These are phyloP conservation scores for Drosophila niveifrons DNA, from an alignment of 2,888 invertebrate species.

Conservation along the genomic window DNA sequence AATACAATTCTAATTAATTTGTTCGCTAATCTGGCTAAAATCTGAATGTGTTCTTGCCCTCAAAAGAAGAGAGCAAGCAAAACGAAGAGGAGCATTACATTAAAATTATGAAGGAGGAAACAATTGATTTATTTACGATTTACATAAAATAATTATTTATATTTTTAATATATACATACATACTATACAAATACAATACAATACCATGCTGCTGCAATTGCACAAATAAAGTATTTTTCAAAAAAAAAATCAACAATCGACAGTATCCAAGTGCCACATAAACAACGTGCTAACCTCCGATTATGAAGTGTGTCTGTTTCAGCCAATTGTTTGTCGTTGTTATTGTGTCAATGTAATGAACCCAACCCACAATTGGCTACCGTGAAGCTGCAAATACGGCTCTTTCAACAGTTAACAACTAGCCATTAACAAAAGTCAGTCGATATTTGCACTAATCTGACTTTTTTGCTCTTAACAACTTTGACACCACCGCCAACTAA, in stretches of 20 bases:
- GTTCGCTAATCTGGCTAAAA: constrained; percentile 35
- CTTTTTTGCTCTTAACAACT: constrained; percentile 52
- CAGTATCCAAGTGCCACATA: neutral
- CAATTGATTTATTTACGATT: constrained; percentile 81
- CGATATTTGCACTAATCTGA: constrained; percentile 57
- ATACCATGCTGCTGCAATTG: constrained; percentile 82
- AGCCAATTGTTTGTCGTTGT: constrained; percentile 18
- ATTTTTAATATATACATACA: constrained; percentile 76
- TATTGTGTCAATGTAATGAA: constrained; percentile 27
- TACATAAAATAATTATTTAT: constrained; percentile 82
- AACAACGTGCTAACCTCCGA: constrained; percentile 4
- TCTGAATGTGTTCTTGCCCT: constrained; percentile 56
- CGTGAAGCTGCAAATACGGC: constrained; percentile 24
- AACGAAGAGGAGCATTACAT: constrained; percentile 40
- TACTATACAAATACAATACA: constrained; percentile 67
- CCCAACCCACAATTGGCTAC: constrained; percentile 41
- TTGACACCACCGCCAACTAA: constrained; percentile 29
- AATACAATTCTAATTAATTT: constrained; percentile 17
- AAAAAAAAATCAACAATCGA: constrained; percentile 39
- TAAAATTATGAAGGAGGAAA: constrained; percentile 28
- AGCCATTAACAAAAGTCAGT: constrained; percentile 42
- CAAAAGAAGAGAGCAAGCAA: constrained; percentile 35
- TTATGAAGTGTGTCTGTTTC: constrained; percentile 18
- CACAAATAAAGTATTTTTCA: constrained; percentile 84
- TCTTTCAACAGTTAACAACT: constrained; percentile 27